Base-by-base conservation (phyloP, 2,113 vertebrate genomes). In the Tenebrosternarchus preto region DNA sequence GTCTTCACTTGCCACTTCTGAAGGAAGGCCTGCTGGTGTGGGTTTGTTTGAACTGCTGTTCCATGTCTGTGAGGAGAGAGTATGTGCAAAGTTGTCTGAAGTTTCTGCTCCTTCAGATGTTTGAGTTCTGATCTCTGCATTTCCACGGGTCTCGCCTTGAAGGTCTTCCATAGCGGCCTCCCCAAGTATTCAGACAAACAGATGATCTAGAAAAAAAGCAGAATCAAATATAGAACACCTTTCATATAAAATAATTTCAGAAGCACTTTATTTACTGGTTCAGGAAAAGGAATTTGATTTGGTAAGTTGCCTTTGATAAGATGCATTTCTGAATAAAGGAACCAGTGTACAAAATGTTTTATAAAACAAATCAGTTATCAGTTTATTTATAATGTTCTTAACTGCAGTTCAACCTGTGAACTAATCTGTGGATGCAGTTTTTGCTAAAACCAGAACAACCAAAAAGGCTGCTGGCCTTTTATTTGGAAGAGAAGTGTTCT, bases 11-110 rank as follows among this genome's bases (percentile, higher is more conserved):
- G 92, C 91, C 83, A 93, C 92, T 59, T 94, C 88, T 0, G 93
- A 92, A 4, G 92, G 93, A 59, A 91, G 88, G 36, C 93, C 92
- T 84, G 95, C 95, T 89, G 93, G 94, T 83, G 94, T 92, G 84
- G 94, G 80, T 82, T 93, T 92, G 0, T 93, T 92, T 0, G 93
- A 93, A 80, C 92, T 95, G 88, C 94, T 94, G 89, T 94, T 95
- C 93, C 93, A 95, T 67, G 92, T 94, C 84, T 95, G 59, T 46
- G 59, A 3, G 29, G 39, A 25, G 19, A 31, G 39, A 93, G 0
- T 93, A 92, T 0, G 43, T 50, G 9, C 43, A 50, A 12, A 93
- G 86, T 87, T 93, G 74, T 92, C 83, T 19, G 53, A 50, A 31
- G 29, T 36, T 2, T 69, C 27, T 24, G 6, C 20, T 69, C 24